Percentiles rank a stretch among this genome's conserved stretches.
Conservation (phyloP, 2,797 vertebrate genomes). For the Sebastes minor region DNA sequence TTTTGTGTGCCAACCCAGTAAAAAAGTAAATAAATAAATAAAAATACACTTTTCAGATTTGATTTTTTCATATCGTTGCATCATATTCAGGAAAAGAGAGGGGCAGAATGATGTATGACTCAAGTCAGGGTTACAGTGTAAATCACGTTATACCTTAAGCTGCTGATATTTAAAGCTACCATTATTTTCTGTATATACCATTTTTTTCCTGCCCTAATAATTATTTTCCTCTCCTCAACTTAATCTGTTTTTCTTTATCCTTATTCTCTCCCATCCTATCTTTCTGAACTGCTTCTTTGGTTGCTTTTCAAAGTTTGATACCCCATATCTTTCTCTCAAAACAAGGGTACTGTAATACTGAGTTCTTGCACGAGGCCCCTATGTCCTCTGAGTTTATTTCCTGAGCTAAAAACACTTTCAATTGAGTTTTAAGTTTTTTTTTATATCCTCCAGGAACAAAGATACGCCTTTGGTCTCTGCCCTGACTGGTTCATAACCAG, state of each 20-base stretch:
- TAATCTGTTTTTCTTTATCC: not conserved
- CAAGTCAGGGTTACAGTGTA: not conserved
- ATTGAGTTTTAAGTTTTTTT: not conserved
- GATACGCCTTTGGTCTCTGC: slow-evolving; percentile 18
- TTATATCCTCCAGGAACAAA: not conserved
- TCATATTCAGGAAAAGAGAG: not conserved
- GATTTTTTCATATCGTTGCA: not conserved
- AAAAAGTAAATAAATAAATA: not conserved
- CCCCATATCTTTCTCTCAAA: not conserved
- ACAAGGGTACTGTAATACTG: not conserved
- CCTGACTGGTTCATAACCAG: slow-evolving; percentile 16
- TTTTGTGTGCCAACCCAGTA: not conserved
- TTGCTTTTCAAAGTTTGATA: not conserved
- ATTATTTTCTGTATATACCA: not conserved
- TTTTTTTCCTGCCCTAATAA: not conserved
- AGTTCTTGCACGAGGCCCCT: not conserved
- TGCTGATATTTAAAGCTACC: not conserved
- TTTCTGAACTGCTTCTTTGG: not conserved
- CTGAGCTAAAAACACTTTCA: not conserved
- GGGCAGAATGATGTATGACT: not conserved
- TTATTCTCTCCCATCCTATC: not conserved
- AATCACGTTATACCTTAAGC: not conserved
- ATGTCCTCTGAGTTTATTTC: not conserved
- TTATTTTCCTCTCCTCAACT: not conserved
- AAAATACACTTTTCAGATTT: not conserved